A percentile compares a stretch with the other conserved stretches of the same genome.
phyloP scores from a whole-genome alignment of 53 echinoderm and acorn worm genomes.

The Stichopus horrens region DNA sequence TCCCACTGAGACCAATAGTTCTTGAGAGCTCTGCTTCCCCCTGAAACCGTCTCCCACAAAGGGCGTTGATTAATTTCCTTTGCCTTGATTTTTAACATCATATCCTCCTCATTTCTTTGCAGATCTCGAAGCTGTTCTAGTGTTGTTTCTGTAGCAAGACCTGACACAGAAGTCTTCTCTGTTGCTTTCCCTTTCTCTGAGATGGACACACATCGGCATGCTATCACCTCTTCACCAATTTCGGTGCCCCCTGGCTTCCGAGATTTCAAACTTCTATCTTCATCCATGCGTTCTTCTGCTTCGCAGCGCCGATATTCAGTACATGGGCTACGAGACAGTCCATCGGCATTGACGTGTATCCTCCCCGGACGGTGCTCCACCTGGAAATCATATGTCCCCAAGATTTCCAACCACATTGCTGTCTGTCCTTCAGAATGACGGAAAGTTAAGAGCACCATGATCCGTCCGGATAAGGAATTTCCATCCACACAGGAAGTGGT shows the following conservation, averaged over 20 bases:
- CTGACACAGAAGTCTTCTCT: not conserved
- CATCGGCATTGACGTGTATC: not conserved
- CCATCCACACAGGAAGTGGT: conserved; percentile 4
- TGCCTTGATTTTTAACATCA: not conserved
- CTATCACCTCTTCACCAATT: not conserved
- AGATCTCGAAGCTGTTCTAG: not conserved
- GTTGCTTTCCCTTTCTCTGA: not conserved
- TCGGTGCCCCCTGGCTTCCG: not conserved
- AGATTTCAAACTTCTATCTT: not conserved
- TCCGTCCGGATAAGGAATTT: conserved; percentile 1
- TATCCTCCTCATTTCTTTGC: not conserved
- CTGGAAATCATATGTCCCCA: not conserved
- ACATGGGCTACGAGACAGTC: not conserved
- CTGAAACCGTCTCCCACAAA: not conserved
- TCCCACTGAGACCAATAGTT: not conserved
- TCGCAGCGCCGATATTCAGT: not conserved
- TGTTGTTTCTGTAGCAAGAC: not conserved
- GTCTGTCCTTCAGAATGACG: not conserved
- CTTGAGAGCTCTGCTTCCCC: not conserved
- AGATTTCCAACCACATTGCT: not conserved
- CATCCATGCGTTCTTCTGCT: not conserved
- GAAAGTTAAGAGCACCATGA: not conserved
- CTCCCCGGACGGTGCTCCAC: not conserved
- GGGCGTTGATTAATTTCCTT: not conserved
- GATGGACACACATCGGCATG: not conserved